Conservation (phyloP, 1,140 invertebrate genomes). For the Drosophila lowei region DNA sequence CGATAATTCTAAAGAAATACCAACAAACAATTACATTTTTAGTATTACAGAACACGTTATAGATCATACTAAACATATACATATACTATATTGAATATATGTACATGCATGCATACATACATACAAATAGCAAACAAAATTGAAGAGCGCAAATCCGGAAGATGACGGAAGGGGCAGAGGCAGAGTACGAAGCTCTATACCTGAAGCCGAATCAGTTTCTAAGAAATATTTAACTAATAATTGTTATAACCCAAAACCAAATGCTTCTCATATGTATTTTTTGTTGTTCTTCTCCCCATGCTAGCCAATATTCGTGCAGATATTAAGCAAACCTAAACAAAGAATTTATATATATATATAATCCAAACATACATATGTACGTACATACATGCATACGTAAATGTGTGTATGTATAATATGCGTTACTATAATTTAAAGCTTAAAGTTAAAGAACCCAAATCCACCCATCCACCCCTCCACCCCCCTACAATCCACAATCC, state of each 20-base stretch:
- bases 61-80: slow-evolving; percentile 26
- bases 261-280: slow-evolving; percentile 35
- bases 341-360: slow-evolving; percentile 64
- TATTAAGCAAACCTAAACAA: slow-evolving; percentile 53
- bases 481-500: too few species aligned
- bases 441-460: slow-evolving; percentile 14
- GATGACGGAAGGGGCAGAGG: not conserved
- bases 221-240: slow-evolving; percentile 14
- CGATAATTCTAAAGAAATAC: slow-evolving; percentile 5
- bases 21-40: slow-evolving; percentile 51
- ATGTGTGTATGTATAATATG: slow-evolving; percentile 4
- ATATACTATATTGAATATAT: not conserved
- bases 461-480: not conserved
- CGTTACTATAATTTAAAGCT: slow-evolving; percentile 9
- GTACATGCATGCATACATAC: slow-evolving; percentile 27
- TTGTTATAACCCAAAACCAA: slow-evolving; percentile 42
- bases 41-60: slow-evolving; percentile 47
- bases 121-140: slow-evolving; percentile 8
- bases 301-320: slow-evolving; percentile 53
- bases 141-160: slow-evolving; percentile 19
- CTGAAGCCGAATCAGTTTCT: not conserved
- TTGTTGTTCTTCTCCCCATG: slow-evolving; percentile 47
- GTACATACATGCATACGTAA: slow-evolving; percentile 9
- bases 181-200: not conserved
- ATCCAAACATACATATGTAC: slow-evolving; percentile 6